phyloP scores from a whole-genome alignment of 2,888 invertebrate genomes.

The Trissoscelio sp. region DNA sequence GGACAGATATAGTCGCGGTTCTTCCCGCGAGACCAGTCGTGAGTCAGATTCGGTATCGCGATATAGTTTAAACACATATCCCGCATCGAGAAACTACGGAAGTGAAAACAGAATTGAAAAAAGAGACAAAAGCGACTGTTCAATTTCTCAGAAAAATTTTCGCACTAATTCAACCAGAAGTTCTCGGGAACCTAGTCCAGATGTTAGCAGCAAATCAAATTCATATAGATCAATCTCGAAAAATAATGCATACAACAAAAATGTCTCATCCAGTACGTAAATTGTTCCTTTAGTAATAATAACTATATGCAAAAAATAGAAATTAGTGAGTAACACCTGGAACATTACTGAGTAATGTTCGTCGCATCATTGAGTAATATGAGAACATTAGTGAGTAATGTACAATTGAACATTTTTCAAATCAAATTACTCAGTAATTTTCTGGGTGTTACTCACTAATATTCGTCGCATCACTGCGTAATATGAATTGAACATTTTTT shows the following conservation, averaged over 20 bases:
- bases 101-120: slow-evolving; percentile 78
- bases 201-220: slow-evolving; percentile 75
- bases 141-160: slow-evolving; percentile 83
- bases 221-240: slow-evolving; percentile 76
- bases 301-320: too few species aligned
- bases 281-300: slow-evolving; percentile 12
- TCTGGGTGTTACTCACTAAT: too few species aligned
- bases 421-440: too few species aligned
- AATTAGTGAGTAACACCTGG: too few species aligned
- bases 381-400: too few species aligned
- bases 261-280: slow-evolving; percentile 65
- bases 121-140: slow-evolving; percentile 82
- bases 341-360: too few species aligned
- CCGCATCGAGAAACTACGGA: slow-evolving; percentile 76
- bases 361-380: too few species aligned
- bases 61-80: slow-evolving; percentile 78
- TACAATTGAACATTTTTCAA: too few species aligned
- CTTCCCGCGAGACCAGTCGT: slow-evolving; percentile 78
- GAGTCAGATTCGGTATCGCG: slow-evolving; percentile 77
- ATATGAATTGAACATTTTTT: too few species aligned
- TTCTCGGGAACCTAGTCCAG: slow-evolving; percentile 86
- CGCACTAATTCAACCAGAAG: slow-evolving; percentile 78
- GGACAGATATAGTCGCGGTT: slow-evolving; percentile 77
- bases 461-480: too few species aligned
- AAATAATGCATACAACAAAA: slow-evolving; percentile 62